Percentiles rank a stretch among this genome's conserved stretches.
Conservation (phyloP, 2,797 vertebrate species). For the Vireo griseus region DNA sequence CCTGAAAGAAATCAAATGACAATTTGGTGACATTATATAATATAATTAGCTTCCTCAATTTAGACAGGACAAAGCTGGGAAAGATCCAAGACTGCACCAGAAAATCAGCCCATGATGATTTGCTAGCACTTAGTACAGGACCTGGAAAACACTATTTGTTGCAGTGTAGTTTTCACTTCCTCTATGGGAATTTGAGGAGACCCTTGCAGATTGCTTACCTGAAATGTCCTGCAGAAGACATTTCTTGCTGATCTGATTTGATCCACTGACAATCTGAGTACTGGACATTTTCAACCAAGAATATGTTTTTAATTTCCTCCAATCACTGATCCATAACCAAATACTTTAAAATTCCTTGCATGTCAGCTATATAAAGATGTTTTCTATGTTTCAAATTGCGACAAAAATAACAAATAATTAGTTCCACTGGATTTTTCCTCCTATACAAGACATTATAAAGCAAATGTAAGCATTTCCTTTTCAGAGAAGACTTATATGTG, state of each 20-base stretch:
- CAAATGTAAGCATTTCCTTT: not conserved
- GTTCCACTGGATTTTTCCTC: not conserved
- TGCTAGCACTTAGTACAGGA: not conserved
- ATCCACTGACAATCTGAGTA: not conserved
- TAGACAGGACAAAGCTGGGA: not conserved
- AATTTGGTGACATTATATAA: not conserved
- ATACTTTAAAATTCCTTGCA: not conserved
- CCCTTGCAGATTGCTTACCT: not conserved
- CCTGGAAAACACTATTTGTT: not conserved
- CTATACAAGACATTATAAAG: not conserved
- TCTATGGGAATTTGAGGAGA: not conserved
- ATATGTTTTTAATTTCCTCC: not conserved
- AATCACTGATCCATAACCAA: not conserved
- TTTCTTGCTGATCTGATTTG: not conserved
- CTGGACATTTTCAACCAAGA: not conserved
- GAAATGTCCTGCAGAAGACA: not conserved
- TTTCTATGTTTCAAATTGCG: not conserved
- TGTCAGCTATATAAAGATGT: not conserved
- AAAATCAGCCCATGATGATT: not conserved
- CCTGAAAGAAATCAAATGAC: not conserved
- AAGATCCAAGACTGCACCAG: not conserved
- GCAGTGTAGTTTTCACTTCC: not conserved
- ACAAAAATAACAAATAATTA: not conserved
- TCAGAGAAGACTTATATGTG: not conserved
- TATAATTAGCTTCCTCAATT: not conserved